phyloP scores from a whole-genome alignment of 2,888 invertebrate species.

The Mechanitis messenoides region DNA sequence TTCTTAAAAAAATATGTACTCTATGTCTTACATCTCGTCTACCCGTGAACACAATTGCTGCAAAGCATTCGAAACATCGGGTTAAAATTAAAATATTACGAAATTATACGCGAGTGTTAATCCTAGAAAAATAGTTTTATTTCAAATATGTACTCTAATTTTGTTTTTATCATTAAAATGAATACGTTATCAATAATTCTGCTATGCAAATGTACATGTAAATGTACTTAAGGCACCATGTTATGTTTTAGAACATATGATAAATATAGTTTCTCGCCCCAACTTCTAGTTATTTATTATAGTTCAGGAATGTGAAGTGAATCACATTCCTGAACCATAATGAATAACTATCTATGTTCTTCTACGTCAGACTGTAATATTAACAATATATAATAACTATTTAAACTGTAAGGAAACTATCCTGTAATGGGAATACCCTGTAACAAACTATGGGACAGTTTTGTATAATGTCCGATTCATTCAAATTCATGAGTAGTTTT shows the following conservation, averaged over 20 bases:
- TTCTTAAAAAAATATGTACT: neutral
- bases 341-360: conserved; percentile 4
- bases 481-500: neutral
- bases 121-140: no score
- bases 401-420: conserved; percentile 22
- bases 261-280: no score
- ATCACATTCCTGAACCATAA: no score
- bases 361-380: conserved; percentile 4
- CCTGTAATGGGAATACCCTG: conserved; percentile 18
- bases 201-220: neutral
- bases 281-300: no score
- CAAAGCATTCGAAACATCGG: no score
- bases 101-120: no score
- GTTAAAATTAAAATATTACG: no score
- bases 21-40: no score
- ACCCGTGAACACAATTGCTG: no score
- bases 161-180: neutral
- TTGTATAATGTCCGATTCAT: conserved; percentile 14
- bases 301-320: no score
- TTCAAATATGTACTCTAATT: no score
- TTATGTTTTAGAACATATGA: neutral
- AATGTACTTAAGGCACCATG: neutral
- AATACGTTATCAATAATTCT: neutral
- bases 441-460: conserved; percentile 18
- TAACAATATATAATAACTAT: conserved; percentile 19